Conservation (phyloP, 2,797 vertebrate species). For the Ciconia nigra region DNA sequence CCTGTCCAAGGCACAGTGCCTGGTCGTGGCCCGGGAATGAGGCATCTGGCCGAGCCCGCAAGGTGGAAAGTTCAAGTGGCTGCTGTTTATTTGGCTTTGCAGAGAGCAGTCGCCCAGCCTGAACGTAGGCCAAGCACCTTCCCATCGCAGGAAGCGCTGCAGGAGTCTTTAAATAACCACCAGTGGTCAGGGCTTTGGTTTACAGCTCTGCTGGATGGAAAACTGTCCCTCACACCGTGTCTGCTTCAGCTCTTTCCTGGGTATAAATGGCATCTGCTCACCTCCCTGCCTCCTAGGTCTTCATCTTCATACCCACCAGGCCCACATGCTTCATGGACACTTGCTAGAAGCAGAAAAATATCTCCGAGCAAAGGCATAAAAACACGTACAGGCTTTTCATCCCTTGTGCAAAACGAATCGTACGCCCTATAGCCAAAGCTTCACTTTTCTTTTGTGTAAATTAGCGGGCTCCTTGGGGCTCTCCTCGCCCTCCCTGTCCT, state of each 20-base stretch:
- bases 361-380: background rate
- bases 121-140: constrained; percentile 42
- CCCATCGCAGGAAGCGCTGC: background rate
- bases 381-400: accelerated
- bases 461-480: background rate
- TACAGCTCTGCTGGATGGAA: background rate
- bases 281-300: background rate
- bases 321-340: accelerated
- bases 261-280: background rate
- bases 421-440: background rate
- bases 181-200: constrained; percentile 32
- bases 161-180: constrained; percentile 53
- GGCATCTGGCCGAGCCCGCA: background rate
- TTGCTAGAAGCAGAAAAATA: background rate
- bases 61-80: constrained; percentile 57
- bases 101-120: constrained; percentile 12
- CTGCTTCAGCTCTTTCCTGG: background rate
- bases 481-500: background rate
- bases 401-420: background rate
- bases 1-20: accelerated
- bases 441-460: background rate
- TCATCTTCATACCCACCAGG: background rate
- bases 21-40: accelerated
- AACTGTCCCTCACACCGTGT: background rate
- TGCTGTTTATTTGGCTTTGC: constrained; percentile 56